Conservation (phyloP, 2,113 vertebrate genomes). For the Xerus inauris region DNA sequence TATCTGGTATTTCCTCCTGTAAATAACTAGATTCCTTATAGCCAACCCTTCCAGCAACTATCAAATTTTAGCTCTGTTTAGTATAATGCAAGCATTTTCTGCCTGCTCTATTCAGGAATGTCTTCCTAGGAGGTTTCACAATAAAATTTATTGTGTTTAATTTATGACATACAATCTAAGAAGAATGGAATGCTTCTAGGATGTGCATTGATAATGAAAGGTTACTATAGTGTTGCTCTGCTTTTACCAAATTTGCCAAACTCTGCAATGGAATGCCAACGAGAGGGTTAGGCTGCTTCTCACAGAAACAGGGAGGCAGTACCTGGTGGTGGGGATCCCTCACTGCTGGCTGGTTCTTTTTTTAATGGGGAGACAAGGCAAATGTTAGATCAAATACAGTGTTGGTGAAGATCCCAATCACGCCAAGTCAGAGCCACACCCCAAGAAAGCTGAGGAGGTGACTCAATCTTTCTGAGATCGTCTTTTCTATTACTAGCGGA, state of each 20-base stretch:
- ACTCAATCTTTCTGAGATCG: constrained; percentile 49
- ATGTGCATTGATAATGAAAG: constrained; percentile 69
- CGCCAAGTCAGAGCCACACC: background rate
- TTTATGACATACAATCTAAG: constrained; percentile 72
- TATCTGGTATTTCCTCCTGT: constrained; percentile 76
- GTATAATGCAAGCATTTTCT: constrained; percentile 79
- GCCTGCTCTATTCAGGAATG: constrained; percentile 70
- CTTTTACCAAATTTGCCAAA: constrained; percentile 62
- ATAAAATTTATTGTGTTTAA: constrained; percentile 79
- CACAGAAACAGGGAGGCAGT: background rate
- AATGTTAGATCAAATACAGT: background rate
- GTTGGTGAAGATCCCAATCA: background rate
- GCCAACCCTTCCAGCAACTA: constrained; percentile 28
- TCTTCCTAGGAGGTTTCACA: constrained; percentile 75
- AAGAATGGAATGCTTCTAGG: constrained; percentile 74
- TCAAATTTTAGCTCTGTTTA: constrained; percentile 68
- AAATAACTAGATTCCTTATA: constrained; percentile 73
- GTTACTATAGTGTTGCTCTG: background rate
- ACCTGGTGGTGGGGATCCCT: background rate
- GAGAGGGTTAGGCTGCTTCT: background rate
- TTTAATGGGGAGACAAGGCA: constrained; percentile 5
- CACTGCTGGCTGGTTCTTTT: background rate
- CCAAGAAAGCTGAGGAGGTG: constrained; percentile 23
- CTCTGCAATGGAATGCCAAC: constrained; percentile 46
- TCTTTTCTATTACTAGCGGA: constrained; percentile 42